A percentile compares a stretch with the other conserved stretches of the same genome.
These are phyloP conservation scores for Loripinus fragilis DNA, from an alignment of 2,888 invertebrate species.

Conservation along the genomic window DNA sequence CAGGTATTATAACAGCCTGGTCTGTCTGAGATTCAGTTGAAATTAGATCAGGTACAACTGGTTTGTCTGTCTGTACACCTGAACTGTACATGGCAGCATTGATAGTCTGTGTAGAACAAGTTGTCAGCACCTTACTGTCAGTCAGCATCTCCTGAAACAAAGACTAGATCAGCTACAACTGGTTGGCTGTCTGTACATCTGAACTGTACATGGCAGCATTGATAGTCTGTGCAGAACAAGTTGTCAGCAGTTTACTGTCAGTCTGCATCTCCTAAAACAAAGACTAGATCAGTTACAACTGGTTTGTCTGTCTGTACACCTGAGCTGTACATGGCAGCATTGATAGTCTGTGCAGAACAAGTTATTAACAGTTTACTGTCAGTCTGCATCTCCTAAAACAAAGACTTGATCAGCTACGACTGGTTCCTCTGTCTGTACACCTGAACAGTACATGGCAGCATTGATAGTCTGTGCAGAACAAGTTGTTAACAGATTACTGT, in stretches of 20 bases:
- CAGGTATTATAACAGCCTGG: not conserved
- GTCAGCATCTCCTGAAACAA: conserved; percentile 1
- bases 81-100: conserved; percentile 41
- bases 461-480: conserved; percentile 43
- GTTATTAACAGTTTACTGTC: not conserved
- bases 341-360: conserved; percentile 38
- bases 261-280: too few species aligned
- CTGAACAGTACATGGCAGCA: conserved; percentile 35
- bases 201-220: too few species aligned
- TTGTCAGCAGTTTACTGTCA: too few species aligned
- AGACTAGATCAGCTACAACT: too few species aligned
- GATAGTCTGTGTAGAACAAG: conserved; percentile 37
- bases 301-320: conserved; percentile 33
- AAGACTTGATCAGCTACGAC: not conserved
- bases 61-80: conserved; percentile 34
- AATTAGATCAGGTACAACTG: not conserved
- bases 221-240: too few species aligned
- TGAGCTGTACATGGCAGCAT: conserved; percentile 36
- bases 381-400: not conserved
- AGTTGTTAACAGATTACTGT: not conserved
- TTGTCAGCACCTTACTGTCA: conserved; percentile 4
- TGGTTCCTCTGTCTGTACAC: conserved; percentile 35
- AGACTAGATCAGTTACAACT: too few species aligned
- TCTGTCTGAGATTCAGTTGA: not conserved
- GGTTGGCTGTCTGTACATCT: too few species aligned